These are phyloP conservation scores for Urophycis tenuis DNA, from an alignment of 2,797 vertebrate species.

Conservation along the genomic window DNA sequence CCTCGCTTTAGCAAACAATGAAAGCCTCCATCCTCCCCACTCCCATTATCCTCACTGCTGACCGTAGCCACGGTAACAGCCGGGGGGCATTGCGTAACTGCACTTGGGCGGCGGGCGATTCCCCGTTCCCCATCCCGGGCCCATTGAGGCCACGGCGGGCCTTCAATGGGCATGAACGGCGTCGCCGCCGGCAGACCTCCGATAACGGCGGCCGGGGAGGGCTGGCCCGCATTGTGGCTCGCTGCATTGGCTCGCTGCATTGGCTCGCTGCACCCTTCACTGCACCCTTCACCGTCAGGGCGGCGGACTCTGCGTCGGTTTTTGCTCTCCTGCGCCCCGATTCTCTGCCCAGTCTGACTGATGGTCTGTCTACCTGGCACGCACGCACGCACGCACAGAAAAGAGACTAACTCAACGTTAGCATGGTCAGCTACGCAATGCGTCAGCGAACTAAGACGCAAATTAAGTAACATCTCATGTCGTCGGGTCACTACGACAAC, in stretches of 20 bases:
- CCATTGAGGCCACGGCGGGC: too few species aligned
- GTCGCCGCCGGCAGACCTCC: neutral
- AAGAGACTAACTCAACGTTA: neutral
- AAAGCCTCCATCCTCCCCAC: constrained; percentile 26
- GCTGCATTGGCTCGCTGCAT: too few species aligned
- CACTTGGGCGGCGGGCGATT: neutral
- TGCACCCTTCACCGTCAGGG: too few species aligned
- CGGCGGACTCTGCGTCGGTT: too few species aligned
- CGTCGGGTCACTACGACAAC: too few species aligned
- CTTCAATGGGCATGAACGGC: neutral
- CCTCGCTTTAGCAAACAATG: neutral
- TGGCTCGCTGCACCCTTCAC: too few species aligned
- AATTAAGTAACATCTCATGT: too few species aligned
- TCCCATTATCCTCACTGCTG: neutral
- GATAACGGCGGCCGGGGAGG: too few species aligned
- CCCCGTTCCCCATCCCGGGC: neutral
- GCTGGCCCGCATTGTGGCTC: too few species aligned
- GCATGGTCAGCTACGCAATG: neutral
- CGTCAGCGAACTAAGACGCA: neutral
- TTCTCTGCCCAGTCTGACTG: neutral
- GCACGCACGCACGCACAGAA: too few species aligned
- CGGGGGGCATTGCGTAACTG: neutral
- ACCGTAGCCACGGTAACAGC: neutral
- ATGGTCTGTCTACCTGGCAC: neutral
- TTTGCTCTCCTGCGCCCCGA: too few species aligned